phyloP scores from a whole-genome alignment of 2,113 vertebrate genomes.

The Hydrochoerus hydrochaeris region DNA sequence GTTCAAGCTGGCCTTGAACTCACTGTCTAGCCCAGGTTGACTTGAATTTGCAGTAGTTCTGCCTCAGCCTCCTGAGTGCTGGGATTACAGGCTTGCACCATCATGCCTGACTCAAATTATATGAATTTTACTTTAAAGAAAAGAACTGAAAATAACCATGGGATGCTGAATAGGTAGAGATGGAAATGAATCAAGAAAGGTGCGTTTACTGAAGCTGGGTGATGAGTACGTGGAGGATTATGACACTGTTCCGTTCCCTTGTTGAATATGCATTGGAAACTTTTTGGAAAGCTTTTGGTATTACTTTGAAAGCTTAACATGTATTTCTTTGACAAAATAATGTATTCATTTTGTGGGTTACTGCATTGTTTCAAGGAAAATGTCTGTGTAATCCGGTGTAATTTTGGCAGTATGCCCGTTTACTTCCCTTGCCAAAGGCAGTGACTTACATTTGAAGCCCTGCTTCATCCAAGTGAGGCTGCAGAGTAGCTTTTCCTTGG shows the following conservation, averaged over 20 bases:
- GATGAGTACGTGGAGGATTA: not conserved
- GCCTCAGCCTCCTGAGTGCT: not conserved
- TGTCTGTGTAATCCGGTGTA: not conserved
- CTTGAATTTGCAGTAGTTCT: not conserved
- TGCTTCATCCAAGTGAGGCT: not conserved
- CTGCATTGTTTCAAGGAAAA: conserved; percentile 23
- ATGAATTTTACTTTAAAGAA: conserved; percentile 20
- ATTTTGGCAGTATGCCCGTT: not conserved
- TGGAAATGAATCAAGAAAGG: not conserved
- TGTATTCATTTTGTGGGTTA: conserved; percentile 39
- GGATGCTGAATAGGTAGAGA: not conserved
- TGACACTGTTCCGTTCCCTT: not conserved
- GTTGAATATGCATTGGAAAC: not conserved
- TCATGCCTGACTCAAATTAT: not conserved
- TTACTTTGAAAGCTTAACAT: not conserved
- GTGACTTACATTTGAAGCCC: conserved; percentile 12
- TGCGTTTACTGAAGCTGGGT: not conserved
- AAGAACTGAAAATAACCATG: not conserved
- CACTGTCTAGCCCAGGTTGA: not conserved
- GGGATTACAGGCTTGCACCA: not conserved
- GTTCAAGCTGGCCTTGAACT: not conserved
- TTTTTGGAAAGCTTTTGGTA: not conserved
- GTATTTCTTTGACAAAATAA: conserved; percentile 10
- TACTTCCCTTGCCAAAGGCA: not conserved
- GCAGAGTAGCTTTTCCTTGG: not conserved